phyloP scores from a whole-genome alignment of 2,113 vertebrate genomes.

The Oceanodroma tethys region DNA sequence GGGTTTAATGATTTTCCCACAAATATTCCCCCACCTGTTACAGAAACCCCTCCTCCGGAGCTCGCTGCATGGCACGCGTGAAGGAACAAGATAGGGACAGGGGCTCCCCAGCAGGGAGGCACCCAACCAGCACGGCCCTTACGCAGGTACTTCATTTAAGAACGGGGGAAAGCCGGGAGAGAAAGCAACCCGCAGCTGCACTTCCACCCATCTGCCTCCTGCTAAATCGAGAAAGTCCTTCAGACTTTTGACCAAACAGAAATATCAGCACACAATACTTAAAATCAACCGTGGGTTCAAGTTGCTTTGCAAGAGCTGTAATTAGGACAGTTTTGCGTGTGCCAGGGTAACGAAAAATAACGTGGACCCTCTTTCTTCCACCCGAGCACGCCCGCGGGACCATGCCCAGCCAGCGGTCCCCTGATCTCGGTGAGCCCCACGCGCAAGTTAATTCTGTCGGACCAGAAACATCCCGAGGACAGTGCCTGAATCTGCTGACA shows the following conservation, averaged over 20 bases:
- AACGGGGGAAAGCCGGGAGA: background rate
- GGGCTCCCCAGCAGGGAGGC: no score
- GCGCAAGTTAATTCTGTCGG: no score
- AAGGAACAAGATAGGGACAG: background rate
- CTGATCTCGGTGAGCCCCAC: no score
- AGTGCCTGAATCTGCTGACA: background rate
- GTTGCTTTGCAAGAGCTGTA: background rate
- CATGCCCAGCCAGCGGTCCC: rapidly evolving
- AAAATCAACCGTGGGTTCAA: background rate
- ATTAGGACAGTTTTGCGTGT: no score
- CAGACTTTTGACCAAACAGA: background rate
- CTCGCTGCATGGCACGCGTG: background rate
- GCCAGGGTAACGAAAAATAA: background rate
- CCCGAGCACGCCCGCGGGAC: rapidly evolving
- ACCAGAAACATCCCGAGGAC: background rate
- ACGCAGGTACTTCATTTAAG: no score
- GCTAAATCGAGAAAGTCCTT: background rate
- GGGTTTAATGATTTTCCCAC: background rate
- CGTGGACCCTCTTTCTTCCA: background rate
- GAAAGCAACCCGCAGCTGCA: background rate
- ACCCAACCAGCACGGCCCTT: background rate
- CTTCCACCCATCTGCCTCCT: background rate
- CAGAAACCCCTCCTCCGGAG: background rate
- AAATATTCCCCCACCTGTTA: background rate
- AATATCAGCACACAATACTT: no score